A percentile compares a stretch with the other conserved stretches of the same genome.
These are phyloP conservation scores for Lypha dubia DNA, from an alignment of 2,888 invertebrate species.

Conservation along the genomic window DNA sequence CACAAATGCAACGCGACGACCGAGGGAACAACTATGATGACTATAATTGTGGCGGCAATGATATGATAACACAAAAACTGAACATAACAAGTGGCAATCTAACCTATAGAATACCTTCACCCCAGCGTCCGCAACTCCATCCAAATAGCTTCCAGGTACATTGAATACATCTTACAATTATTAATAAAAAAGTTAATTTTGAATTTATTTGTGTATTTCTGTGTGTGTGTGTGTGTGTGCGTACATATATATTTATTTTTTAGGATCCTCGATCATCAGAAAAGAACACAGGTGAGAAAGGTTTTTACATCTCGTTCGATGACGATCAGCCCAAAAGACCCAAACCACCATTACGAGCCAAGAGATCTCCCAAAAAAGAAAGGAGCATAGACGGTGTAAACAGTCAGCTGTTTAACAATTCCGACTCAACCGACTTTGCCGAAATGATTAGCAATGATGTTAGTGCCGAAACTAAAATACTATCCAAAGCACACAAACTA, in stretches of 20 bases:
- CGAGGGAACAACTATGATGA: conserved; percentile 73
- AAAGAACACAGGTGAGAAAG: conserved; percentile 87
- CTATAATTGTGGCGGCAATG: conserved; percentile 86
- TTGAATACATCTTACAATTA: neutral
- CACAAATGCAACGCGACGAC: conserved; percentile 61
- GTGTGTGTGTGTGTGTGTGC: neutral
- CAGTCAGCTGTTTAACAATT: conserved; percentile 77
- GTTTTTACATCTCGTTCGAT: conserved; percentile 97
- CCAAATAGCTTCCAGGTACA: conserved; percentile 88
- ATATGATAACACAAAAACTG: conserved; percentile 84
- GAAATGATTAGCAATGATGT: conserved; percentile 82
- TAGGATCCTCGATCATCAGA: conserved; percentile 81
- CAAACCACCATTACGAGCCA: conserved; percentile 92
- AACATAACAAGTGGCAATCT: conserved; percentile 94
- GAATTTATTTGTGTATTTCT: neutral
- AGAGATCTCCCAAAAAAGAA: conserved; percentile 92
- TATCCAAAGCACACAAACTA: conserved; percentile 61
- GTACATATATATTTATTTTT: neutral
- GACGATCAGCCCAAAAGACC: conserved; percentile 94
- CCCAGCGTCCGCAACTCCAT: conserved; percentile 89
- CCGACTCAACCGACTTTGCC: conserved; percentile 83
- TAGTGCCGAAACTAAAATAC: conserved; percentile 70
- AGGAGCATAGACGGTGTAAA: conserved; percentile 81
- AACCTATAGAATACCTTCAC: conserved; percentile 95
- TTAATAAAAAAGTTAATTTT: too few relatives aligned